Evolutionary conservation across 2,888 invertebrate species (phyloP).

Genomic region (Pyralis farinalis): DNA sequence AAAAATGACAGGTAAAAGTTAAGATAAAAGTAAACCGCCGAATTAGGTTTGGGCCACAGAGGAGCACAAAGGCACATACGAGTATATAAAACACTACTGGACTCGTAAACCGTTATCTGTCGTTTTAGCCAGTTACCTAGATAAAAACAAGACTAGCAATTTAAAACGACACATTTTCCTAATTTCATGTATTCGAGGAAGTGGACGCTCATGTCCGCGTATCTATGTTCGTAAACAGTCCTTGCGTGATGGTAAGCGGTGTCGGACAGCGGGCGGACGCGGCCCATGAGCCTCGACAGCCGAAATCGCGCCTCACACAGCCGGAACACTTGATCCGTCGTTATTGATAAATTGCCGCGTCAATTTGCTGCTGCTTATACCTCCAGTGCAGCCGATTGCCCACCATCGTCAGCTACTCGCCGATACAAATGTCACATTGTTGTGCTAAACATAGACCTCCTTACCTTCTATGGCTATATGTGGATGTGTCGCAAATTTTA

Average conservation of each 20-base stretch:
- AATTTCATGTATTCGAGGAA: constrained; percentile 1
- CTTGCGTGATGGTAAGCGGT: constrained; percentile 7
- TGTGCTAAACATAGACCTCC: constrained; percentile 19
- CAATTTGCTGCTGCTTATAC: constrained; percentile 38
- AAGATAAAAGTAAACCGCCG: no score
- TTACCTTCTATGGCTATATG: no score
- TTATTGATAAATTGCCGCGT: constrained; percentile 77
- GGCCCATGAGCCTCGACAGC: constrained; percentile 24
- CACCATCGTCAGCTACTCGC: constrained; percentile 6
- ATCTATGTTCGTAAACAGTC: background rate
- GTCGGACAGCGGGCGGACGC: background rate
- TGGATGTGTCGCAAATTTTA: no score
- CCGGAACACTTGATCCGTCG: constrained; percentile 75
- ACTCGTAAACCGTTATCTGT: no score
- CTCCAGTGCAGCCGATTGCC: constrained; percentile 36
- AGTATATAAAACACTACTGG: no score
- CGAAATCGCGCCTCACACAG: constrained; percentile 57
- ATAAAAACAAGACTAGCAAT: no score
- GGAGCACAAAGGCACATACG: no score
- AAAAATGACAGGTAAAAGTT: no score
- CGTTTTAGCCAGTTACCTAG: no score
- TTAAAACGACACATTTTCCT: no score
- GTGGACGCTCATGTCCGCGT: background rate
- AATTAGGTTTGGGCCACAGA: no score
- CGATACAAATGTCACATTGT: constrained; percentile 44